Percentiles rank a stretch among this genome's conserved stretches.
These are phyloP conservation scores for Oxygymnocypris stewartii DNA, from an alignment of 2,113 vertebrate genomes.

Conservation along the genomic window DNA sequence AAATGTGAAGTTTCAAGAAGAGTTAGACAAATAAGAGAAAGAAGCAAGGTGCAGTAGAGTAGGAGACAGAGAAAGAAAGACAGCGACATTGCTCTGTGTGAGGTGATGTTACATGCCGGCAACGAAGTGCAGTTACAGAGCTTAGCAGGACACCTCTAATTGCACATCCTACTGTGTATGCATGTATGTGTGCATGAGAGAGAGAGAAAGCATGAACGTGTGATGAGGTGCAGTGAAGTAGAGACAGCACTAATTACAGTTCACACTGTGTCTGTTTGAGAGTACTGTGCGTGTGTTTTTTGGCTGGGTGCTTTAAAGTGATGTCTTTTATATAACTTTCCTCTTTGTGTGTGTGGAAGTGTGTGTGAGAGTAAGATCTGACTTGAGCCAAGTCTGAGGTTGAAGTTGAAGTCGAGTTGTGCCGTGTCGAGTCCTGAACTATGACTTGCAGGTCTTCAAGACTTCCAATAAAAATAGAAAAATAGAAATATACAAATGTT, in stretches of 20 bases:
- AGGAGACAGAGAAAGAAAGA: neutral
- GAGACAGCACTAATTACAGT: constrained; percentile 42
- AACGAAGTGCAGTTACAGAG: constrained; percentile 5
- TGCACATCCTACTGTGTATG: constrained; percentile 26
- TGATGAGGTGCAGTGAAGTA: constrained; percentile 44
- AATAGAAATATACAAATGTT: neutral
- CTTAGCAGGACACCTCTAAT: constrained; percentile 49
- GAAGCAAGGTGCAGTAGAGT: neutral
- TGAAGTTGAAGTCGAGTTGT: neutral
- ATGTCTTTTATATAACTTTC: constrained; percentile 27
- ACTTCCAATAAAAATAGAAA: neutral
- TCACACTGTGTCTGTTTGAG: constrained; percentile 36
- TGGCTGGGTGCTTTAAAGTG: constrained; percentile 21
- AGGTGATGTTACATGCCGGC: neutral
- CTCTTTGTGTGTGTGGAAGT: neutral
- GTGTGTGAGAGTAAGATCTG: neutral
- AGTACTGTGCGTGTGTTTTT: constrained; percentile 18
- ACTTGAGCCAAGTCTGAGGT: neutral
- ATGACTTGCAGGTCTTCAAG: neutral
- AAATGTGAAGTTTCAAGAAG: constrained; percentile 6
- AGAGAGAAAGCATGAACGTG: constrained; percentile 7
- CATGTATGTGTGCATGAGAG: neutral
- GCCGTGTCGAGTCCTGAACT: neutral
- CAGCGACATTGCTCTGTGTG: neutral
- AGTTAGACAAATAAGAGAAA: neutral